Base-by-base conservation (phyloP, 2,888 invertebrate species). In the Alviniconcha strummeri region DNA sequence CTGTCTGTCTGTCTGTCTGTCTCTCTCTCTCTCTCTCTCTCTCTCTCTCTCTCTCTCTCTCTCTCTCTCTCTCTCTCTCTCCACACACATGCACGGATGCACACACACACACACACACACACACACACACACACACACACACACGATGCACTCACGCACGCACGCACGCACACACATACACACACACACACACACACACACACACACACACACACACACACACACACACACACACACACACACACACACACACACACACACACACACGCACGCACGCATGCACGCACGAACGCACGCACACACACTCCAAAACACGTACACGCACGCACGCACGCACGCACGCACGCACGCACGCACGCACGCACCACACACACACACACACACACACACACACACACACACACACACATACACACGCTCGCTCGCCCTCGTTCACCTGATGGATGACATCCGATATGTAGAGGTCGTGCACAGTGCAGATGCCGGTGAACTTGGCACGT, bases 391-490 rank as follows among this genome's bases (percentile, higher is more conserved):
- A 69, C n/a, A 69, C 69, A 69, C 52, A 55, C 36, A 55, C 75
- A 55, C 75, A 52, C 15, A 52, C 55, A 52, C 55, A n/a, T 3
- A n/a, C n/a, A n/a, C 77, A n/a, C 9, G 57, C 56, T 11, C 52
- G 13, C 75, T 7, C 55, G 19, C 52, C n/a, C 75, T 7, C n/a
- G 13, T 13, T 36, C 17, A 80, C 79, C 69, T 79, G 79, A 19
- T 80, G 79, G n/a, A 80, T 80, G 79, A 80, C 79, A n/a, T 80
- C 79, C 19, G 69, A 54, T 11, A 80, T 80, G 17, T 54, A n/a
- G 7, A 80, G 55, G 8, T 69, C 69, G 3, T 11, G 17, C n/a
- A n/a, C 17, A 13, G 52, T 69, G 69, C 67, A 69, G 79, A 80
- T 80, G 17, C 79, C 79, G 17, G 17, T 52, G 55, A 80, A 80